Base-by-base conservation (phyloP, 2,113 vertebrate genomes). In the Clinocottus analis region DNA sequence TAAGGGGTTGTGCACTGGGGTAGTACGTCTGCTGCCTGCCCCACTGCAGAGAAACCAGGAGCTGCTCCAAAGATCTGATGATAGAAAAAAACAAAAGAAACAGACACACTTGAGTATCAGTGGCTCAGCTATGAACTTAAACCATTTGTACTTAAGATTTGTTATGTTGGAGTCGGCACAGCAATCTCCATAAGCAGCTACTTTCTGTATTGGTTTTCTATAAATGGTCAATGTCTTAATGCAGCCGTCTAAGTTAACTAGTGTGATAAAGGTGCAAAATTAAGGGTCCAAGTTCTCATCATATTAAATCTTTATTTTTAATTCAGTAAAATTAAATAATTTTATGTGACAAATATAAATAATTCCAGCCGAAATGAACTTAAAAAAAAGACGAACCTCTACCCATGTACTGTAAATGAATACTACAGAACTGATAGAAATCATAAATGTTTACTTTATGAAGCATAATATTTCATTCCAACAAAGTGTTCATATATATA, bases 21-120 rank as follows among this genome's bases (percentile, higher is more conserved):
- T 96, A 97, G 82, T 98, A 98, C 0, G 96, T 98, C 84, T 97
- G 97, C 79, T 96, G 95, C 75, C 97, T 93, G 33, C 98, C 98
- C 98, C 98, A 99, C 53, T 99, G 98, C 80, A 99, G 93, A 59
- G 97, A 98, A 39, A 98, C 94, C 45, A 98, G 88, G 21, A 99
- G 97, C 86, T 98, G 96, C 87, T 99, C 97, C 88, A 99, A 87
- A 66, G 96, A 93, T 80, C 98, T 99, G 92, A 51, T 8, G 4
- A 25, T 23, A 13, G 53, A 23, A 11, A 27, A 49, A 6, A 17
- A 45, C 0, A 41, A 41, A 41, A 41, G 9, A 12, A 41, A 41
- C 47, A 49, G 5, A 47, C 19, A n/a, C 11, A 56, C n/a, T 49
- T 60, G 1, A 37, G 29, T 8, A 61, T 63, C 64, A 17, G 13